Evolutionary conservation across 2,888 invertebrate species (phyloP).

Genomic region (Bembecia ichneumoniformis): DNA sequence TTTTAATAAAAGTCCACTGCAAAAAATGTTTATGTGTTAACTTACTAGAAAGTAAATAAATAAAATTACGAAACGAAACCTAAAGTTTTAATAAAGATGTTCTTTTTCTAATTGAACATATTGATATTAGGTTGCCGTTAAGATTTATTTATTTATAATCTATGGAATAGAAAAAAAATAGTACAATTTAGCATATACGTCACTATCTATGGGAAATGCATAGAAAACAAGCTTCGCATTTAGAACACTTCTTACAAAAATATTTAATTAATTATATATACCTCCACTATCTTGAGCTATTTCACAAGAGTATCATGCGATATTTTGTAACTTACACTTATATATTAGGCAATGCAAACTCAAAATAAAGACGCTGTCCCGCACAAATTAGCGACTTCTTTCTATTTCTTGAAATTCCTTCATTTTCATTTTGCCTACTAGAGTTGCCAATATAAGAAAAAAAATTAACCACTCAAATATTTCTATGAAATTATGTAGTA

Average conservation of each 20-base stretch:
- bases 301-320: conserved; percentile 43
- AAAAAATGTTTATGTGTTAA: not conserved
- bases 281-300: conserved; percentile 24
- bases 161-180: conserved; percentile 20
- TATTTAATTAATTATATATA: conserved; percentile 12
- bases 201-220: conserved; percentile 58
- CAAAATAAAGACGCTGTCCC: conserved; percentile 67
- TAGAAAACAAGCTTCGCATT: conserved; percentile 57
- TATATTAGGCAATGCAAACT: conserved; percentile 52
- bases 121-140: not conserved
- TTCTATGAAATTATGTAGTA: no score
- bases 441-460: conserved; percentile 23
- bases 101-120: no score
- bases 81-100: no score
- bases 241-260: conserved; percentile 14
- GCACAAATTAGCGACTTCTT: conserved; percentile 63
- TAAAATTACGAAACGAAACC: conserved; percentile 11
- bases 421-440: conserved; percentile 32
- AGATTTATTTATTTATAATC: conserved; percentile 7
- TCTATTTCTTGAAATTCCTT: conserved; percentile 59
- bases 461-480: no score
- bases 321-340: conserved; percentile 47
- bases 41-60: conserved; percentile 19
- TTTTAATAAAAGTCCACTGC: conserved; percentile 8
- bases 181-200: conserved; percentile 49